Conservation (phyloP, 2,797 vertebrate genomes). For the Lagocephalus sceleratus region DNA sequence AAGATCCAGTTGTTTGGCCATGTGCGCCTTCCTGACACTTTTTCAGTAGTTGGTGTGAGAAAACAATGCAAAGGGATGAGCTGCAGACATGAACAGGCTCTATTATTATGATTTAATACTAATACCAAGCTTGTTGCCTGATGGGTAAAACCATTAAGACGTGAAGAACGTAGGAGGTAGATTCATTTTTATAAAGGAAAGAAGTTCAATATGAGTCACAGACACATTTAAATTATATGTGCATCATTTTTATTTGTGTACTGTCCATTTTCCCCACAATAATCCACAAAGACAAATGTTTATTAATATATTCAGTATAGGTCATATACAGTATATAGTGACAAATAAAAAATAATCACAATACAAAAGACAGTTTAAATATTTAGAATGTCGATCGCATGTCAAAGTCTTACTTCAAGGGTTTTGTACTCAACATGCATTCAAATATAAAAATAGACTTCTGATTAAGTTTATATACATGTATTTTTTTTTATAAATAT, state of each 20-base stretch:
- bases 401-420: constrained; percentile 73
- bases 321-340: constrained; percentile 37
- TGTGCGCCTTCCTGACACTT: too few relatives aligned
- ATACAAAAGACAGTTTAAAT: constrained; percentile 72
- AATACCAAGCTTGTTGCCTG: not conserved
- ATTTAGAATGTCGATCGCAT: constrained; percentile 65
- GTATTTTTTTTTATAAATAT: constrained; percentile 91
- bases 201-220: constrained; percentile 3
- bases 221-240: constrained; percentile 19
- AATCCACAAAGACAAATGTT: constrained; percentile 60
- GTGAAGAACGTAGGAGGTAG: too few relatives aligned
- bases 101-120: too few relatives aligned
- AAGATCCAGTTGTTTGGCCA: too few relatives aligned
- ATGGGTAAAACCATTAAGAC: not conserved
- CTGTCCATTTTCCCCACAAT: constrained; percentile 36
- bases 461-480: constrained; percentile 83
- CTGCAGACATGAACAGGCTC: too few relatives aligned
- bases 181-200: not conserved
- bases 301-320: constrained; percentile 51
- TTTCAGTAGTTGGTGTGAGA: too few relatives aligned
- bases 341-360: constrained; percentile 63
- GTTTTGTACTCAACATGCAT: constrained; percentile 77
- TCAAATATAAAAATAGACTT: constrained; percentile 99
- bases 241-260: constrained; percentile 59
- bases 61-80: too few relatives aligned